Evolutionary conservation across 2,113 vertebrate species (phyloP).

Genomic region (Cyanistes caeruleus): DNA sequence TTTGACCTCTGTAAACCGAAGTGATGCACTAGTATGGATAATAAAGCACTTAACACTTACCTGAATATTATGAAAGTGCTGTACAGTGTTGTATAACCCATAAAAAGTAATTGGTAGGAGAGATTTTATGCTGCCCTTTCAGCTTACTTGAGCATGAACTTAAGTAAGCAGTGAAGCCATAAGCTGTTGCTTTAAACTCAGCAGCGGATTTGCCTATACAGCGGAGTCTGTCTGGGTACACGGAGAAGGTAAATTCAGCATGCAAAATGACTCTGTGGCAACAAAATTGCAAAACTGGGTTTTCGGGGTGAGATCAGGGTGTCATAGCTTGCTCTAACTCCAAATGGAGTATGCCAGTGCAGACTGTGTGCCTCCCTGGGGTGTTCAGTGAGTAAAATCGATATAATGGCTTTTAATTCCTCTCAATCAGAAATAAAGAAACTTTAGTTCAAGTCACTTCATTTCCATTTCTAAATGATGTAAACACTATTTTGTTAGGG

Average conservation of each 20-base stretch:
- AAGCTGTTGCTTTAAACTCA: constrained; percentile 34
- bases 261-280: background rate
- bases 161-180: background rate
- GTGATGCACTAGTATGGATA: background rate
- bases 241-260: background rate
- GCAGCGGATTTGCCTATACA: background rate
- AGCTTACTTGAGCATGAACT: constrained; percentile 36
- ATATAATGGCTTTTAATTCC: background rate
- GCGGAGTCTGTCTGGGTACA: background rate
- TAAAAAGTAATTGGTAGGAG: constrained; percentile 17
- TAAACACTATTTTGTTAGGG: background rate
- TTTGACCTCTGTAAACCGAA: constrained; percentile 11
- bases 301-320: background rate
- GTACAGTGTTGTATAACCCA: background rate
- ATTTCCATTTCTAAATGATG: background rate
- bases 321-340: background rate
- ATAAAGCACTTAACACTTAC: background rate
- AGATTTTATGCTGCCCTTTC: constrained; percentile 10
- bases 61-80: constrained; percentile 24
- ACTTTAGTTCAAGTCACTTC: background rate
- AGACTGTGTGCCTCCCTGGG: background rate
- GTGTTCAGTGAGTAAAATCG: background rate
- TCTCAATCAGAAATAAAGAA: background rate
- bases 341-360: background rate
- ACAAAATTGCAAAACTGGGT: background rate